A percentile compares a stretch with the other conserved stretches of the same genome.
These are phyloP conservation scores for Oreochromis niloticus DNA, from an alignment of 2,113 vertebrate species.

Conservation along the genomic window DNA sequence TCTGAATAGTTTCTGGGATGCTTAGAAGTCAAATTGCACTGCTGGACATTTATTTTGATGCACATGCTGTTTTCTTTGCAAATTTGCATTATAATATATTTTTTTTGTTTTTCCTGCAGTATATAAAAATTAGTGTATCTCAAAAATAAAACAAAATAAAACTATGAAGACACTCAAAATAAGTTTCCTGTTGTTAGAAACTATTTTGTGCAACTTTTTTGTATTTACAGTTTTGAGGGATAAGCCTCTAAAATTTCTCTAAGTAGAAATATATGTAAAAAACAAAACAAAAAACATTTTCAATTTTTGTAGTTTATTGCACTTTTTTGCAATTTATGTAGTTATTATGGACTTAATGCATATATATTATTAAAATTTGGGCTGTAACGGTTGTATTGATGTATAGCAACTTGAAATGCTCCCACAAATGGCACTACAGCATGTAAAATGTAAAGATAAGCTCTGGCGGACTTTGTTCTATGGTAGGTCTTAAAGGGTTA, in stretches of 20 bases:
- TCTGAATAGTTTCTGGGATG: too few species aligned
- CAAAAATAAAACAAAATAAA: too few species aligned
- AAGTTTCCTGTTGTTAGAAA: fast-evolving
- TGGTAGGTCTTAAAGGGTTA: neutral
- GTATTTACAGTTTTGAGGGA: neutral
- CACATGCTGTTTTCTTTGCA: too few species aligned
- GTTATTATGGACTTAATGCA: fast-evolving
- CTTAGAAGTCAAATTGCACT: too few species aligned
- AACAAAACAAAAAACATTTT: fast-evolving
- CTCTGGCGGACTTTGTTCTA: fast-evolving
- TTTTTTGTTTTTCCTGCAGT: too few species aligned
- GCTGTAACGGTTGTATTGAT: fast-evolving
- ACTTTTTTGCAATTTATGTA: neutral
- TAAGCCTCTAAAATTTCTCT: neutral
- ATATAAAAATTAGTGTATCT: fast-evolving
- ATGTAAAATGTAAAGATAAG: fast-evolving
- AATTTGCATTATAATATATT: too few species aligned
- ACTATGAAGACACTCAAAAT: neutral
- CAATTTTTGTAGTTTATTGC: neutral
- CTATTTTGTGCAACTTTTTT: neutral
- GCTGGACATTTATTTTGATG: too few species aligned
- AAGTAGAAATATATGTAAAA: neutral
- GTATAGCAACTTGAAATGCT: neutral
- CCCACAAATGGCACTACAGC: fast-evolving
- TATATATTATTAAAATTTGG: fast-evolving